These are phyloP conservation scores for Heterotis niloticus DNA, from an alignment of 2,113 vertebrate species.

Conservation along the genomic window DNA sequence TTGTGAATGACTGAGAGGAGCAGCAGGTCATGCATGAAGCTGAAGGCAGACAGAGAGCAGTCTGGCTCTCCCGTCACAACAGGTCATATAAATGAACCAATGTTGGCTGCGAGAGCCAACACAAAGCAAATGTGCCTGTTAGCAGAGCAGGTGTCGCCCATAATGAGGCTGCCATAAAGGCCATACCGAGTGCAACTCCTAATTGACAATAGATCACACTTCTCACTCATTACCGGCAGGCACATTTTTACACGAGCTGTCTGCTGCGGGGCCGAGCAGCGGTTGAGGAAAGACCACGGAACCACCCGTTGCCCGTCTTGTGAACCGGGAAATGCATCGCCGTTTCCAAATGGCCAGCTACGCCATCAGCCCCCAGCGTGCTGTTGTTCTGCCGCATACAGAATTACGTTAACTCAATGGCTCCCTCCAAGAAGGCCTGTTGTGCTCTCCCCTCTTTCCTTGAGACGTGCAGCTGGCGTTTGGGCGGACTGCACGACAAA, in stretches of 20 bases:
- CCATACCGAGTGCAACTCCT: neutral
- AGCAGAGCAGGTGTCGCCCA: conserved; percentile 50
- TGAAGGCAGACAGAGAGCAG: neutral
- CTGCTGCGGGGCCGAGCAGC: neutral
- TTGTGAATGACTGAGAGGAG: neutral
- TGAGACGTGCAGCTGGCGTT: no score
- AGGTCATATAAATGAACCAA: conserved; percentile 25
- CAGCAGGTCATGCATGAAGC: neutral
- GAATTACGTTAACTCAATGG: neutral
- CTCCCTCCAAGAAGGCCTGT: neutral
- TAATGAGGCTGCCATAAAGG: conserved; percentile 55
- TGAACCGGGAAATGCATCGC: no score
- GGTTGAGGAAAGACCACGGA: neutral
- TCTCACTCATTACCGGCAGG: neutral
- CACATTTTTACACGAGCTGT: neutral
- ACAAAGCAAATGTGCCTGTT: neutral
- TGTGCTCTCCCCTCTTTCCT: neutral
- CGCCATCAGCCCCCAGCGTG: neutral
- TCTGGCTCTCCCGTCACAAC: neutral
- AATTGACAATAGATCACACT: conserved; percentile 7
- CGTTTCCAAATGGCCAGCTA: neutral
- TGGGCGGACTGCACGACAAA: neutral
- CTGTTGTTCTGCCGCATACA: neutral
- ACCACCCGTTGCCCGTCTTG: neutral
- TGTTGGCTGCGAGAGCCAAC: neutral